Conservation (phyloP, 2,888 invertebrate species). For the Dasypogon diadema region DNA sequence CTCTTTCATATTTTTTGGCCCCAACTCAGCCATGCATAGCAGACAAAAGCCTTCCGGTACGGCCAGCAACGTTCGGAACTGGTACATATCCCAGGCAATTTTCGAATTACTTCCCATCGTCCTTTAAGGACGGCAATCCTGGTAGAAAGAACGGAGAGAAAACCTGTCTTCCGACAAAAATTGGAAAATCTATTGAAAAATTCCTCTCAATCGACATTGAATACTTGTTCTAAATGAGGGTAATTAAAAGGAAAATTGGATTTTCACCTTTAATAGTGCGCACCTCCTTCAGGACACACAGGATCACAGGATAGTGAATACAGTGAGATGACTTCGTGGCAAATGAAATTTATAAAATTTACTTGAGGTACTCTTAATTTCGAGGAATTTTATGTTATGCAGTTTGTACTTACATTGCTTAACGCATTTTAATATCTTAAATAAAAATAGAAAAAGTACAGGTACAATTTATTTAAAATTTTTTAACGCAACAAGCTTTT, state of each 20-base stretch:
- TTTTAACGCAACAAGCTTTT: no score
- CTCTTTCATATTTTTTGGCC: slow-evolving; percentile 7
- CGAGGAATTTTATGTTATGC: no score
- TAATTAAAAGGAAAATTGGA: slow-evolving; percentile 36
- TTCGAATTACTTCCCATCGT: slow-evolving; percentile 13
- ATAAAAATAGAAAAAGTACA: no score
- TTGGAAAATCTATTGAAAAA: slow-evolving; percentile 11
- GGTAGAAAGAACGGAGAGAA: neutral
- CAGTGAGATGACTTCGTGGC: no score
- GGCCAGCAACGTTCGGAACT: slow-evolving; percentile 10
- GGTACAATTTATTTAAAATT: no score
- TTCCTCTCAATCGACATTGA: slow-evolving; percentile 14
- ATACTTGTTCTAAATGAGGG: slow-evolving; percentile 6
- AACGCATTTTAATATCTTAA: no score
- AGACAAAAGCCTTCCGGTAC: slow-evolving; percentile 43
- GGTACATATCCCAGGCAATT: slow-evolving; percentile 13
- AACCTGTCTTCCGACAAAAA: neutral
- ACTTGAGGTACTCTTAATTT: no score
- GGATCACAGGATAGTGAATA: no score
- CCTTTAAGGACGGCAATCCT: neutral
- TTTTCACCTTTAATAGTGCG: slow-evolving; percentile 18
- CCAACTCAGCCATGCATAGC: neutral
- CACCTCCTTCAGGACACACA: no score
- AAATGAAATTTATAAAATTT: no score
- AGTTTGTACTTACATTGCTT: no score